Evolutionary conservation across 37 sponge, comb jelly and placozoan species (phyloP).

Genomic region (Spongilla lacustris): DNA sequence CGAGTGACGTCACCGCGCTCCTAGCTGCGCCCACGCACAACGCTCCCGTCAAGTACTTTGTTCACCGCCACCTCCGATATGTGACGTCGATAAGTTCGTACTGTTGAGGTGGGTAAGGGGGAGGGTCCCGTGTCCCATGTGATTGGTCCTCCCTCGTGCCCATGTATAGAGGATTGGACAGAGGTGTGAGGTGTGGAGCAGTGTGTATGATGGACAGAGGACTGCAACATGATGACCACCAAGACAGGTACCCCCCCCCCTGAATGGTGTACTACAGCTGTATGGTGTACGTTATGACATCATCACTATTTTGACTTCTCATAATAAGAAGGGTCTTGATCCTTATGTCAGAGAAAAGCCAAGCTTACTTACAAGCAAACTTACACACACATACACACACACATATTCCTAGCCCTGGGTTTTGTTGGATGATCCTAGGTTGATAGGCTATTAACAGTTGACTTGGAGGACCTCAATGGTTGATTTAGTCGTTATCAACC

Average conservation of each 20-base stretch:
- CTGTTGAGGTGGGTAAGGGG: conserved; percentile 7
- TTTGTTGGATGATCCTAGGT: too few relatives aligned
- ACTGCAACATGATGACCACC: conserved; percentile 16
- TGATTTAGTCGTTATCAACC: too few relatives aligned
- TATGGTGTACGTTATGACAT: too few relatives aligned
- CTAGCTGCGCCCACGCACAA: neutral
- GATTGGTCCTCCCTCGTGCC: neutral
- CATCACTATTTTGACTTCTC: too few relatives aligned
- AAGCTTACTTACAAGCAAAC: too few relatives aligned
- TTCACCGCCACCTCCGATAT: neutral
- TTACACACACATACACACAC: too few relatives aligned
- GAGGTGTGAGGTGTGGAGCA: conserved; percentile 11
- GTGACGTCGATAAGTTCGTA: conserved; percentile 16
- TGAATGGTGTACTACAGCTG: too few relatives aligned
- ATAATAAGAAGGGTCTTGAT: too few relatives aligned
- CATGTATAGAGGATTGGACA: conserved; percentile 18
- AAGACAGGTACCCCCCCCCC: conserved; percentile 22
- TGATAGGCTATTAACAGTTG: too few relatives aligned
- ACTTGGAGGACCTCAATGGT: too few relatives aligned
- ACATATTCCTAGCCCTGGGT: too few relatives aligned
- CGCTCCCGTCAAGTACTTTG: neutral
- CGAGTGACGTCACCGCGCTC: neutral
- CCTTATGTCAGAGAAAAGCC: too few relatives aligned
- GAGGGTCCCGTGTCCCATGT: neutral
- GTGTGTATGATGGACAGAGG: conserved; percentile 28